Base-by-base conservation (phyloP, 1,140 invertebrate species). In the Brachionus angularis region DNA sequence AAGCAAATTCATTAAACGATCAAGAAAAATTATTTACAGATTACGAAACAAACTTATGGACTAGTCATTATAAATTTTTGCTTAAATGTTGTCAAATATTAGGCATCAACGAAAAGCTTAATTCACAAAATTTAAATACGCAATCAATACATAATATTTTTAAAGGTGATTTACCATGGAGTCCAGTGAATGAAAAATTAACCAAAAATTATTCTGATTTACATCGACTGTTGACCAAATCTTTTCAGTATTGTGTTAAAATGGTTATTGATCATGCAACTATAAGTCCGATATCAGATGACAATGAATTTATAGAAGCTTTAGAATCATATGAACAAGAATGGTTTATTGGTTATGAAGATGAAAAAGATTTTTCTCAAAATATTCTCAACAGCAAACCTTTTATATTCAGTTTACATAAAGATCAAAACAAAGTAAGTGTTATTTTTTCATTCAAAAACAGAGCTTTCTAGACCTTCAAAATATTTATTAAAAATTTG, bases 311-410 rank as follows among this genome's bases (percentile, higher is more conserved):
- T 39, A 73, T 77, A 47, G 78, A 81, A 55, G 76, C 75, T 29
- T 74, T 84, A 55, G 72, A 76, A 34, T 80, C 82, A 21, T 82
- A 80, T 75, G 78, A 83, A 72, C 50, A 70, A 5, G 73, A 81
- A 71, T 84, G 83, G 84, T 83, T 80, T 73, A 80, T 84, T 42
- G 83, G 84, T 2, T 71, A 73, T 18, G 83, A 84, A 34, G 74
- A 71, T 5, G 78, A 79, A 46, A 72, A 74, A 1, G 75, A 78
- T 46, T 84, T 83, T 83, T 75, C 74, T n/a, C 46, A 78, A 46
- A 78, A 81, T 44, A 77, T 84, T 31, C 67, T 78, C 10, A 73
- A 76, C 39, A 77, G 79, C 25, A 77, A 76, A 29, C 75, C 78
- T 8, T 78, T 80, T 72, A 75, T 84, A 12, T 84, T 84, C 75